Evolutionary conservation across 2,113 vertebrate genomes (phyloP).

Genomic region (Apeltes quadracus): DNA sequence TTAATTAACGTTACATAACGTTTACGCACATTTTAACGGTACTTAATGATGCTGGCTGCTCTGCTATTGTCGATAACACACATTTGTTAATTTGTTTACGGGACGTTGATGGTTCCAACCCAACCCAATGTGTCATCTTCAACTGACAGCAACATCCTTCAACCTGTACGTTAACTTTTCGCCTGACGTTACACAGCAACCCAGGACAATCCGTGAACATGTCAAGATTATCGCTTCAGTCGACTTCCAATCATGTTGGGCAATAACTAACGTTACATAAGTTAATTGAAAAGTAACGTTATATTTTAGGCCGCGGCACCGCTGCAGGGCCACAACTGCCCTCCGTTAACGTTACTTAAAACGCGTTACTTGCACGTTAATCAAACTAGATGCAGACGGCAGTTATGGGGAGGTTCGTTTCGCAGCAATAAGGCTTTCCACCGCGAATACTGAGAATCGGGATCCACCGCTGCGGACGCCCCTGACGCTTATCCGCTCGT

Average conservation of each 20-base stretch:
- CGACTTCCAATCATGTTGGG: not conserved
- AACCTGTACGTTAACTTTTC: not conserved
- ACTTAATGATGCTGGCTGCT: not conserved
- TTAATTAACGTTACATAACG: not conserved
- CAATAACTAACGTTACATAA: too few species aligned
- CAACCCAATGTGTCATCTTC: constrained; percentile 65
- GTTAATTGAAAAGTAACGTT: not conserved
- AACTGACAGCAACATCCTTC: constrained; percentile 41
- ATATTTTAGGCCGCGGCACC: constrained; percentile 52
- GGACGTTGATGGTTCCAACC: constrained; percentile 61
- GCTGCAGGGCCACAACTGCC: constrained; percentile 56
- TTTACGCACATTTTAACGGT: not conserved
- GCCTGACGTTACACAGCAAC: not conserved
- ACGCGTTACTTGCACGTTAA: not conserved
- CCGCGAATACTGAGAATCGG: not conserved
- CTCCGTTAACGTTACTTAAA: constrained; percentile 34
- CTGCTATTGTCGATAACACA: not conserved
- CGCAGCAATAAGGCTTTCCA: not conserved
- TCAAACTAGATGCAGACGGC: not conserved
- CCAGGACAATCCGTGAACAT: not conserved
- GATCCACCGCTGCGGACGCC: not conserved
- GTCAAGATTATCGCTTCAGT: not conserved
- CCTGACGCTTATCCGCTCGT: not conserved
- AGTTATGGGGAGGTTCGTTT: not conserved
- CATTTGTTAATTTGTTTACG: constrained; percentile 48